These are phyloP conservation scores for Agriotes lineatus DNA, from an alignment of 2,888 invertebrate genomes.

Conservation along the genomic window DNA sequence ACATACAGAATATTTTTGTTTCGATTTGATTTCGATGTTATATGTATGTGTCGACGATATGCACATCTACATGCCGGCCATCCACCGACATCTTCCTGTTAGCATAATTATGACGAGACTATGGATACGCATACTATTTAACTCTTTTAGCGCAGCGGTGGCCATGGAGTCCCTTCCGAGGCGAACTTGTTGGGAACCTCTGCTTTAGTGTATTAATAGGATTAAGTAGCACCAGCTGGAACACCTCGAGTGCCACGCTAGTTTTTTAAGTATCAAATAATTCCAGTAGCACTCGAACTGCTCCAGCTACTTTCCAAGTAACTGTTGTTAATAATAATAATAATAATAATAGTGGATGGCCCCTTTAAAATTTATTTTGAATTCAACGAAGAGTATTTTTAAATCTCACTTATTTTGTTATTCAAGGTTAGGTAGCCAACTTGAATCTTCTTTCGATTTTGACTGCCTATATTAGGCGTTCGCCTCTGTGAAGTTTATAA, in stretches of 20 bases:
- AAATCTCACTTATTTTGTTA: not conserved
- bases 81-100: too few relatives aligned
- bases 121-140: too few relatives aligned
- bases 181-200: not conserved
- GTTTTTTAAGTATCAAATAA: too few relatives aligned
- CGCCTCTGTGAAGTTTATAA: not conserved
- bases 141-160: too few relatives aligned
- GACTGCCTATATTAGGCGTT: constrained; percentile 9
- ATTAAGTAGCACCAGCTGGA: too few relatives aligned
- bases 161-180: too few relatives aligned
- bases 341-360: not conserved
- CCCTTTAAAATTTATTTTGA: not conserved
- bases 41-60: constrained; percentile 11
- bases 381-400: constrained; percentile 1
- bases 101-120: too few relatives aligned
- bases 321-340: not conserved
- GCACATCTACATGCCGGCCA: not conserved
- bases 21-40: constrained; percentile 28
- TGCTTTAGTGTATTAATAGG: not conserved
- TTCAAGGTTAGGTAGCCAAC: too few relatives aligned
- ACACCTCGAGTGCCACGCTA: too few relatives aligned
- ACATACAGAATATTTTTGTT: constrained; percentile 24
- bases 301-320: too few relatives aligned
- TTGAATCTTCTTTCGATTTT: constrained; percentile 11
- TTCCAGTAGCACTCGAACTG: too few relatives aligned